A percentile compares a stretch with the other conserved stretches of the same genome.
These are phyloP conservation scores for Drosophila differens DNA, from an alignment of 2,888 invertebrate genomes.

Conservation along the genomic window DNA sequence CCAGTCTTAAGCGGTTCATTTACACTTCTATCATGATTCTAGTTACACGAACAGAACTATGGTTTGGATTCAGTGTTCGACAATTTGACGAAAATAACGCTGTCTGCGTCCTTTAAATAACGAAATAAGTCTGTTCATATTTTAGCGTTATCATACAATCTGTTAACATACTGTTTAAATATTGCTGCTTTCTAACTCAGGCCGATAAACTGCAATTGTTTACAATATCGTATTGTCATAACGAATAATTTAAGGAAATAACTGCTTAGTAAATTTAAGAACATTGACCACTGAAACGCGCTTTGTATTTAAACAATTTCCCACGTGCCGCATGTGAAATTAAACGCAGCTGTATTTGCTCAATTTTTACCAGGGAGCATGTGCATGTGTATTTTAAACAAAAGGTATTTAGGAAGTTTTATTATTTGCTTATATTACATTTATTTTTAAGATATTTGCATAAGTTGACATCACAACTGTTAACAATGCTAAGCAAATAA, in stretches of 20 bases:
- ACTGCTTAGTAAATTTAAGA: constrained; percentile 9
- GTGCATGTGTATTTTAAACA: not conserved
- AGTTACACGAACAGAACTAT: not conserved
- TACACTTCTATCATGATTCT: not conserved
- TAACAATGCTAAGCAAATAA: constrained; percentile 8
- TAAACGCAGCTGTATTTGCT: not conserved
- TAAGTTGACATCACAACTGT: not conserved
- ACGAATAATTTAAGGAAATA: too few relatives aligned
- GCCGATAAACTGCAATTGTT: not conserved
- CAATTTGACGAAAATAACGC: not conserved
- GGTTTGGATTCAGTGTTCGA: not conserved
- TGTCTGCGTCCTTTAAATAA: not conserved
- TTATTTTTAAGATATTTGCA: not conserved
- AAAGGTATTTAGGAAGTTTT: not conserved
- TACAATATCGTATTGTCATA: too few relatives aligned
- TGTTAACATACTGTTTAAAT: not conserved
- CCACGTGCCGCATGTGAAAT: constrained; percentile 1
- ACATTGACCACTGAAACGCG: not conserved
- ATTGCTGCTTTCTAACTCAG: not conserved
- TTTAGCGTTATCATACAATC: not conserved
- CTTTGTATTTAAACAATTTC: constrained; percentile 8
- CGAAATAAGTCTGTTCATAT: not conserved
- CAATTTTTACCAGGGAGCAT: not conserved
- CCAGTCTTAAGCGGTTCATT: not conserved
- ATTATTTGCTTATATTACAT: not conserved